A percentile compares a stretch with the other conserved stretches of the same genome.
These are phyloP conservation scores for Neotragus moschatus DNA, from an alignment of 2,113 vertebrate genomes.

Conservation along the genomic window DNA sequence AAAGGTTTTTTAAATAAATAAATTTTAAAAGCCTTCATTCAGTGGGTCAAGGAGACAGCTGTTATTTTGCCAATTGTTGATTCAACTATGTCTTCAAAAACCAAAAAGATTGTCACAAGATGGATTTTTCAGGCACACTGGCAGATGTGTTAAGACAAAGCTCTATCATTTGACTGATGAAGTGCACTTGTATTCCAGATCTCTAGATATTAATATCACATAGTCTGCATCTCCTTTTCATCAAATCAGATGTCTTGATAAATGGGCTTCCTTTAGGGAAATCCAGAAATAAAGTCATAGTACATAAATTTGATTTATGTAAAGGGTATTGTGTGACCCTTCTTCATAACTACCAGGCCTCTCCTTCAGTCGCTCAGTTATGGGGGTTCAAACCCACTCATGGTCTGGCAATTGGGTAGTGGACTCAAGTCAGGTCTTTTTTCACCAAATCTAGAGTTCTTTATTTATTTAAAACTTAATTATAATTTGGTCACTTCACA, in stretches of 20 bases:
- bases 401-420: background rate
- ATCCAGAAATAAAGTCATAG: background rate
- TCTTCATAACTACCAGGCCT: background rate
- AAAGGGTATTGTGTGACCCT: background rate
- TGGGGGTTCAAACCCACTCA: background rate
- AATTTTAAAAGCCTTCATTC: background rate
- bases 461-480: background rate
- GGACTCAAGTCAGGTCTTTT: background rate
- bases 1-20: background rate
- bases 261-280: background rate
- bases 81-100: background rate
- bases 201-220: background rate
- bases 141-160: background rate
- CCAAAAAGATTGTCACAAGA: background rate
- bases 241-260: background rate
- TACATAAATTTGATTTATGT: background rate
- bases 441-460: background rate
- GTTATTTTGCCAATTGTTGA: background rate
- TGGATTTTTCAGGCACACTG: background rate
- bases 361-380: background rate
- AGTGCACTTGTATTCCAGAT: background rate
- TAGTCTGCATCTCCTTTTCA: background rate
- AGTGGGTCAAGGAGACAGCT: background rate
- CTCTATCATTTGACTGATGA: background rate
- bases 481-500: background rate